Base-by-base conservation (phyloP, 2,797 vertebrate genomes). In the Macrochelys suwanniensis region DNA sequence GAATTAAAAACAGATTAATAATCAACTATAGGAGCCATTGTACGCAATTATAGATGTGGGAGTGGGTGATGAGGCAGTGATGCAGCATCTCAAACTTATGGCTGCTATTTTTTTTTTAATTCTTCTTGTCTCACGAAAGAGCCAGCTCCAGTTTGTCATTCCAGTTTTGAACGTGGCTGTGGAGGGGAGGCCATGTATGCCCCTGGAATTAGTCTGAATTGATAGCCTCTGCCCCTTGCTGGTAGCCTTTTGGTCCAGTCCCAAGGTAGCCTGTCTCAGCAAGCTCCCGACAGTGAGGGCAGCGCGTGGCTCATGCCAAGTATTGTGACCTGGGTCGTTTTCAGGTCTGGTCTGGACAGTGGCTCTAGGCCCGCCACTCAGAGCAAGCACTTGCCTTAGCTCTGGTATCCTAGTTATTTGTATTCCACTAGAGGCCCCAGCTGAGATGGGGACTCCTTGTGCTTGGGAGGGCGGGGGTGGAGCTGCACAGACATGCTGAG, bases 1-100 rank as follows among this genome's bases (percentile, higher is more conserved):
- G 96, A 97, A 97, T 97, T 96, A 95, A 95, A 96, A 94, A 47
- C 89, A 95, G 93, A 89, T 93, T 93, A 93, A 82, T 93, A 95
- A 96, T 90, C 90, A 74, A 87, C 93, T 89, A 53, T 45, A 2
- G 82, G 92, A 80, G 86, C 1, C 45, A 0, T 9, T 0, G 85
- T 16, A 3, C 0, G 3, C n/a, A 1, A 11, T 59, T n/a, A 4
- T 3, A 56, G 89, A 21, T n/a, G 92, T n/a, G 49, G 93, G 78
- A 57, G 21, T 7, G 45, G 74, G n/a, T 13, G 54, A 26, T 7
- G 9, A 54, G 15, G 19, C 26, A 37, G 26, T 16, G 71, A 11
- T 2, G 47, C 7, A 23, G 4, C 7, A 3, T 23, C 53, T 68
- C 33, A 11, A 2, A 25, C 53, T 19, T 13, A 12, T 2, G 21